Evolutionary conservation across 2,113 vertebrate genomes (phyloP), one percentile per base, ranked within the genome.

Genomic region (Istiophorus platypterus): DNA sequence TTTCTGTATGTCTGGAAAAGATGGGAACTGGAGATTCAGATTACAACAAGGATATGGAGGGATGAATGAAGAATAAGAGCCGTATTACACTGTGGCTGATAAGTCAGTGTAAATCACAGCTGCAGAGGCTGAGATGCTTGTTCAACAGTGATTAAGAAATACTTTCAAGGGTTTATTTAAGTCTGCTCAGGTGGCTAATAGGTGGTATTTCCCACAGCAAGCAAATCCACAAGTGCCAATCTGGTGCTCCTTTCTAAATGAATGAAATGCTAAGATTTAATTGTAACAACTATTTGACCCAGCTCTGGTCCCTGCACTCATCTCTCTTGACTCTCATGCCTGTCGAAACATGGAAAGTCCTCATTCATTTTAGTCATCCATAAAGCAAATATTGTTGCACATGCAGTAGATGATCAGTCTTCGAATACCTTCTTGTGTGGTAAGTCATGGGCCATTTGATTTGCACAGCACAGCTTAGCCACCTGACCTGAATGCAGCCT

Each of bases 371-470:
- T 96, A 97, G 95, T 96, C 96, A 96, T 97, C 96, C 96, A 97
- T 98, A 98, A 99, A 97, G 97, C 96, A 99, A 99, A 99, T 99
- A 98, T 99, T 99, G 97, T 98, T 97, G 95, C 98, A 99, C 97
- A 97, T 97, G 97, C 95, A 96, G 95, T 94, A 95, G 96, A 97
- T 97, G 97, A 98, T 97, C 96, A 96, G 97, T 96, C 96, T 97
- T 96, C 95, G 95, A 96, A 96, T 95, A 96, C 94, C 97, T 96
- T 96, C 97, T 97, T 99, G 98, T 99, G 98, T 99, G 98, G 98
- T 95, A 97, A 94, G 97, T 98, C 96, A 98, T 93, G 97, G 98
- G 94, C 97, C 97, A 99, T 98, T 99, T 93, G 85, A 92, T 70
- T 83, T 91, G 90, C 87, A 93, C 93, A 93, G 92, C 87, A 96